Conservation (phyloP, 1,140 invertebrate species). For the Belonocnema kinseyi region DNA sequence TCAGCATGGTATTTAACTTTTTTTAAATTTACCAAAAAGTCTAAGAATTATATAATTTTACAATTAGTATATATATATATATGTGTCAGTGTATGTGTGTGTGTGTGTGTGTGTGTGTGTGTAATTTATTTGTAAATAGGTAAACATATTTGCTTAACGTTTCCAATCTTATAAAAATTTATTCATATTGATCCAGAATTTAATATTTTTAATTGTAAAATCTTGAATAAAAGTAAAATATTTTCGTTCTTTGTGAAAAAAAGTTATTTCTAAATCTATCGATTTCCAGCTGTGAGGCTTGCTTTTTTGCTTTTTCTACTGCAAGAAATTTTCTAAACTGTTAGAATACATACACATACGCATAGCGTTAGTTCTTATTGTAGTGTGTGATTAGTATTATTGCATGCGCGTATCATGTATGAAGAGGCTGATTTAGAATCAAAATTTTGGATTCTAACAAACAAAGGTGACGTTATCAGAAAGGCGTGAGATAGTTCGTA, state of each 20-base stretch:
- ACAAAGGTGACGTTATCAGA: slow-evolving; percentile 1
- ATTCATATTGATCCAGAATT: background rate
- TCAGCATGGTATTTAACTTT: background rate
- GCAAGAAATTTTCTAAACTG: no score
- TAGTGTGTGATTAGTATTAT: slow-evolving; percentile 48
- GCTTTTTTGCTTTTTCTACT: no score
- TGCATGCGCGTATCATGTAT: slow-evolving; percentile 47
- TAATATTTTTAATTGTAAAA: no score
- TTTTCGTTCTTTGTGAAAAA: no score
- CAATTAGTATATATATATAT: background rate
- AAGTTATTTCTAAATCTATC: no score
- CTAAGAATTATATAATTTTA: background rate
- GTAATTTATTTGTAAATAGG: slow-evolving; percentile 30
- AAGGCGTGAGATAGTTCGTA: background rate
- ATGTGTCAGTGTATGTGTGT: no score
- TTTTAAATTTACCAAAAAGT: background rate
- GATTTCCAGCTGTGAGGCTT: no score
- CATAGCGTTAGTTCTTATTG: slow-evolving; percentile 36
- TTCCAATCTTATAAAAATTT: background rate
- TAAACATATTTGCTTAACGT: background rate
- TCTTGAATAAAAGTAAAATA: no score
- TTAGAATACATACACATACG: slow-evolving; percentile 8
- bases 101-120: no score
- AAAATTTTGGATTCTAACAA: background rate
- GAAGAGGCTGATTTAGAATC: background rate